Evolutionary conservation across 2,113 vertebrate genomes (phyloP).

Genomic region (Lota lota): DNA sequence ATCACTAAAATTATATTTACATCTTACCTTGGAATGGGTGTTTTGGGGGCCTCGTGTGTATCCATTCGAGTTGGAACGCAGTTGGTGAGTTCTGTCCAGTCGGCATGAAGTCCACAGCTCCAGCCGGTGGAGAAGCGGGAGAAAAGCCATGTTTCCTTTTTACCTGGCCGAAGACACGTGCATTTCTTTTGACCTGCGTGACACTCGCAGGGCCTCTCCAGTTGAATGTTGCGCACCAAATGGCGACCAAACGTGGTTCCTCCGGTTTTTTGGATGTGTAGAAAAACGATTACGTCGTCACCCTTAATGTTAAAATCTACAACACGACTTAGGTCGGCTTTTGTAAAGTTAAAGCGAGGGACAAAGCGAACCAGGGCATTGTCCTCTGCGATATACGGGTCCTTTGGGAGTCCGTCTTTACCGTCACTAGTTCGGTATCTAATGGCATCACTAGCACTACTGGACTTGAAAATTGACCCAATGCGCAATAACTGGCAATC

Average conservation of each 20-base stretch:
- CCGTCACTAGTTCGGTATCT: slow-evolving; percentile 26
- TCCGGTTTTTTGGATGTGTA: slow-evolving; percentile 84
- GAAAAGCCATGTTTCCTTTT: slow-evolving; percentile 92
- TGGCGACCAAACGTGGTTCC: slow-evolving; percentile 90
- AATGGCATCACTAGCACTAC: slow-evolving; percentile 18
- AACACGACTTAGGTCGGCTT: slow-evolving; percentile 78
- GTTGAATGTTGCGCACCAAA: slow-evolving; percentile 90
- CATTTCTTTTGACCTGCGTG: slow-evolving; percentile 96
- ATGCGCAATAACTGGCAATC: slow-evolving; percentile 86
- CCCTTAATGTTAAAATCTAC: slow-evolving; percentile 91
- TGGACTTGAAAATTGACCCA: slow-evolving; percentile 60
- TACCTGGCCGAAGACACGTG: slow-evolving; percentile 90
- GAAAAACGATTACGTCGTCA: slow-evolving; percentile 85
- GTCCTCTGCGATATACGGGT: slow-evolving; percentile 90
- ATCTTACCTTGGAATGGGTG: slow-evolving; percentile 72
- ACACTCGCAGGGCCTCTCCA: slow-evolving; percentile 95
- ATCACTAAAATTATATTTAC: too few relatives aligned
- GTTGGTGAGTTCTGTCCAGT: slow-evolving; percentile 82
- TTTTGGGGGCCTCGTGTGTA: slow-evolving; percentile 67
- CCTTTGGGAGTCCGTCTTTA: slow-evolving; percentile 54
- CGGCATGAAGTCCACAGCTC: slow-evolving; percentile 83
- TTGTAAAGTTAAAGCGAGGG: slow-evolving; percentile 88
- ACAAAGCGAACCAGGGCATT: slow-evolving; percentile 84
- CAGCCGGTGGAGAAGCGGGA: slow-evolving; percentile 85
- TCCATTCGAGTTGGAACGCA: slow-evolving; percentile 89